Percentiles rank a stretch among this genome's conserved stretches.
phyloP scores from a whole-genome alignment of 2,113 vertebrate species.

The Pomatostomus ruficeps region DNA sequence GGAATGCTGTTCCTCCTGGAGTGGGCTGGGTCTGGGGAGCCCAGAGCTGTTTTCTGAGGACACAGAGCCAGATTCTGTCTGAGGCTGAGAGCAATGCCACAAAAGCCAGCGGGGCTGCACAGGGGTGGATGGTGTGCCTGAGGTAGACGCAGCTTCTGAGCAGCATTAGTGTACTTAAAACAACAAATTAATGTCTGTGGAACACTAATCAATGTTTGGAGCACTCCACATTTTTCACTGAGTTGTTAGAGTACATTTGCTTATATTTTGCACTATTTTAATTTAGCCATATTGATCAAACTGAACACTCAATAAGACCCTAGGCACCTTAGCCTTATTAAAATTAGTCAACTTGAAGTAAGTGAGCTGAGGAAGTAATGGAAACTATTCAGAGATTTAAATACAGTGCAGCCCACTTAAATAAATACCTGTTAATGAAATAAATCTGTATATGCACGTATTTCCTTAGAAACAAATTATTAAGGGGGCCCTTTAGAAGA shows the following conservation, averaged over 20 bases:
- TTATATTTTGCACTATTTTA: slow-evolving; percentile 84
- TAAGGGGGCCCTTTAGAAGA: slow-evolving; percentile 48
- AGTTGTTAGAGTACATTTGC: slow-evolving; percentile 79
- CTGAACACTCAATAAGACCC: slow-evolving; percentile 80
- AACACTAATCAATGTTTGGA: slow-evolving; percentile 71
- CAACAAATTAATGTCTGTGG: slow-evolving; percentile 24
- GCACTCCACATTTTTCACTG: slow-evolving; percentile 73
- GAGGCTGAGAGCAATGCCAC: not conserved
- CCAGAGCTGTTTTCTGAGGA: not conserved
- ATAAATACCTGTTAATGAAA: slow-evolving; percentile 81
- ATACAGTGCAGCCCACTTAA: slow-evolving; percentile 74
- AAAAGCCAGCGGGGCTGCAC: not conserved
- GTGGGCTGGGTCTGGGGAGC: not conserved
- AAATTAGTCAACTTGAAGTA: slow-evolving; percentile 83
- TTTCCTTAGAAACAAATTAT: slow-evolving; percentile 71
- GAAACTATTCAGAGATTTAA: slow-evolving; percentile 76
- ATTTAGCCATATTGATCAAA: slow-evolving; percentile 82
- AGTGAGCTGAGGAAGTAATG: slow-evolving; percentile 74
- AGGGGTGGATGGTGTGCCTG: not conserved
- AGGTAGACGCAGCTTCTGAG: not conserved
- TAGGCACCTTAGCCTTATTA: slow-evolving; percentile 79
- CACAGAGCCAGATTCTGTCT: not conserved
- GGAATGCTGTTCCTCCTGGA: not conserved
- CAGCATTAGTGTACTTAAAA: slow-evolving; percentile 28
- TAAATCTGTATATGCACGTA: slow-evolving; percentile 74